Evolutionary conservation across 1,140 invertebrate genomes (phyloP).

Genomic region (Leptonema lineaticorne): DNA sequence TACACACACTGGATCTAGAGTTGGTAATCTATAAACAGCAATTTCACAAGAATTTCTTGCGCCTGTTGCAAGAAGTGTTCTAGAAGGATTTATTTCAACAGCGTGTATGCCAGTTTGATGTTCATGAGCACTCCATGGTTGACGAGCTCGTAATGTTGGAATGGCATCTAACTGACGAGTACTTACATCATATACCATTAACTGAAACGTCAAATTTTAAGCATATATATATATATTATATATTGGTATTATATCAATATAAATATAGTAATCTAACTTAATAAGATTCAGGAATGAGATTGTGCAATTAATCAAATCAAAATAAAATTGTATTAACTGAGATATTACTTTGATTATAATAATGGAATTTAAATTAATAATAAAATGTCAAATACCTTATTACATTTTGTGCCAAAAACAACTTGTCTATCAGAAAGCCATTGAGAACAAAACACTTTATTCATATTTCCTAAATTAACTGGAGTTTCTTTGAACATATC

Average conservation of each 20-base stretch:
- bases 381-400: slow-evolving; percentile 69
- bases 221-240: too few species aligned
- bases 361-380: background rate
- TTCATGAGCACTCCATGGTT: slow-evolving; percentile 59
- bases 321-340: background rate
- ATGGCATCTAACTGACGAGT: slow-evolving; percentile 81
- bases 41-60: slow-evolving; percentile 91
- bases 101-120: slow-evolving; percentile 89
- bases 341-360: background rate
- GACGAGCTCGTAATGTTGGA: slow-evolving; percentile 72
- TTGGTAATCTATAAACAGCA: slow-evolving; percentile 89
- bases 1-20: slow-evolving; percentile 91
- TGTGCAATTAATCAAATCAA: background rate
- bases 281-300: background rate
- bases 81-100: slow-evolving; percentile 91
- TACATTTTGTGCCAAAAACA: slow-evolving; percentile 95
- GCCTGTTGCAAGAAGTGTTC: slow-evolving; percentile 87
- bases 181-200: slow-evolving; percentile 82
- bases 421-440: slow-evolving; percentile 94
- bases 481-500: slow-evolving; percentile 85
- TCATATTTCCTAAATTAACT: slow-evolving; percentile 81
- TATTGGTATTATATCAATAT: too few species aligned
- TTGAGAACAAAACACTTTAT: slow-evolving; percentile 95
- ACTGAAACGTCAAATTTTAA: slow-evolving; percentile 50
- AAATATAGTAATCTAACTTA: too few species aligned